These are phyloP conservation scores for Toxotes chatareus DNA, from an alignment of 2,113 vertebrate species.

Conservation along the genomic window DNA sequence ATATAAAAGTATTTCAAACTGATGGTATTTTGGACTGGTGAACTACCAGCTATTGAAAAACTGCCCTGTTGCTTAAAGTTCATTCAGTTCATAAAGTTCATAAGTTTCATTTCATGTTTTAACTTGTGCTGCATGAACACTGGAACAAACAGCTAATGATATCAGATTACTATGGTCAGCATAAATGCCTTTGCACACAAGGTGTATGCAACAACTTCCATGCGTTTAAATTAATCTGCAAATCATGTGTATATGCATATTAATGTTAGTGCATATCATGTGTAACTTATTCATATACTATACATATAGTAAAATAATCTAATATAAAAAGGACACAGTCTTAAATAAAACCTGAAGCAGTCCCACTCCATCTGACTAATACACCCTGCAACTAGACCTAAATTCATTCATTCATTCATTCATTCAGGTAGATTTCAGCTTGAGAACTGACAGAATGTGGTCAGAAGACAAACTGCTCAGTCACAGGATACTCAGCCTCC, in stretches of 20 bases:
- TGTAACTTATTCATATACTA: background rate
- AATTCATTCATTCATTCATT: background rate
- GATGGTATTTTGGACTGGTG: background rate
- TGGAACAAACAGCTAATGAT: background rate
- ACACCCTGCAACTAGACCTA: background rate
- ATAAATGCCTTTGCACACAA: background rate
- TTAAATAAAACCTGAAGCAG: background rate
- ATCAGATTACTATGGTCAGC: background rate
- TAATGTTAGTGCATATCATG: background rate
- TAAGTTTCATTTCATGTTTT: background rate
- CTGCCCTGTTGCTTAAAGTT: background rate
- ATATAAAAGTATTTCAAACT: background rate
- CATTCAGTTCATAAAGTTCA: background rate
- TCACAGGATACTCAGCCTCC: conserved; percentile 71
- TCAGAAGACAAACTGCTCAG: background rate
- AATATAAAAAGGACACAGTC: background rate
- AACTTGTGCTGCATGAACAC: background rate
- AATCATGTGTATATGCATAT: background rate
- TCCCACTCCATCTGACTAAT: background rate
- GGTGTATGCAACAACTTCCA: background rate
- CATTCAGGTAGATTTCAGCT: too few relatives aligned
- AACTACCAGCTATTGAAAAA: background rate
- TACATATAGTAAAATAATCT: conserved; percentile 3
- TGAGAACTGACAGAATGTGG: background rate
- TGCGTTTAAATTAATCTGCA: background rate